Base-by-base conservation (phyloP, 2,888 invertebrate species). In the Cistogaster globosa region DNA sequence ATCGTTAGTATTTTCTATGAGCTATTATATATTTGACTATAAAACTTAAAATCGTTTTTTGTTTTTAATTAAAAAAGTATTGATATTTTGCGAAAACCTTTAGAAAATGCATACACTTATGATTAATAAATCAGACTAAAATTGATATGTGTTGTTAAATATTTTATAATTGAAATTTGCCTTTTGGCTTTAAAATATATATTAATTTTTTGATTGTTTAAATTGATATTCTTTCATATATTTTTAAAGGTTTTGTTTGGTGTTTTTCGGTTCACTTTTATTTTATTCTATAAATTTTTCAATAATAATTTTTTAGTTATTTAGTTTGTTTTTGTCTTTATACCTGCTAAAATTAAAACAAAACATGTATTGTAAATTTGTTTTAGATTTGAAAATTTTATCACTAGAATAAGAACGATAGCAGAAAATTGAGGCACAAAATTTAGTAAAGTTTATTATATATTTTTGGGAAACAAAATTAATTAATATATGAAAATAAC, bases 91-190 rank as follows among this genome's bases (percentile, higher is more conserved):
- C 6, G 6, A 32, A 32, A 5, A 32, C 32, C 6, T 32, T 32
- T 6, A 7, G 6, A 32, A 32, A 32, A 32, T 32, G 32, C 32
- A 32, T 0, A 32, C 32, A 32, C 8, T 32, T 32, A 32, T 32
- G 6, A 8, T 32, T 74, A 42, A 74, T 69, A 85, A 85, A 85
- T 85, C 84, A 85, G 84, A 81, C 84, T 75, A 81, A 78, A 71
- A 68, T 78, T 85, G 84, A 85, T 85, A 85, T 85, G 84, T 85
- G 22, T 81, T 45, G 81, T 81, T 84, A 58, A 6, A 63, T 63
- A 26, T 55, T 48, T 12, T 1, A 12, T 42, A 62, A 78, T 55
- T 71, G 36, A 26, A 63, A 67, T 69, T 77, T 57, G 38, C n/a
- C 11, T 67, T 65, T 71, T 26, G 16, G 45, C 42, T 53, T 58